Conservation (phyloP, 1,140 invertebrate genomes). For the Ylistrum balloti region DNA sequence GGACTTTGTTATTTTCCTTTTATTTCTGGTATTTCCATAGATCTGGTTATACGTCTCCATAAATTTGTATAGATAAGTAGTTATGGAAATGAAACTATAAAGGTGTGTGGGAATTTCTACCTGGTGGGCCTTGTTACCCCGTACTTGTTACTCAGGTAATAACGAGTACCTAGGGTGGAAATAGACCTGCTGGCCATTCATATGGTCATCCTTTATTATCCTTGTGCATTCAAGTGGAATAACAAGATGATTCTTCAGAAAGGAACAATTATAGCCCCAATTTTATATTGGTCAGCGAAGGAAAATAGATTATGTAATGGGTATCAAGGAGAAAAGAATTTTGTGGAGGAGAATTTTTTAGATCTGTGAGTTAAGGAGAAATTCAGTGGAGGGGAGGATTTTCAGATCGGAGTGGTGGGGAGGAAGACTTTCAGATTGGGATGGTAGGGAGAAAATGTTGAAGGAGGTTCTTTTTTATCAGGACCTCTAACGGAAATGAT, state of each 20-base stretch:
- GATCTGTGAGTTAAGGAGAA: no score
- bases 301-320: neutral
- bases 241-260: neutral
- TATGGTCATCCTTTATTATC: neutral
- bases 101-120: slow-evolving; percentile 22
- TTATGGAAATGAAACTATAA: neutral
- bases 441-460: no score
- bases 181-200: slow-evolving; percentile 33
- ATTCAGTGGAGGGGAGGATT: no score
- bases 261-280: neutral
- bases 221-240: slow-evolving; percentile 11
- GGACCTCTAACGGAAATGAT: no score
- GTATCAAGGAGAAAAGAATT: no score
- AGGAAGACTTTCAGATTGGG: no score
- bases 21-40: slow-evolving; percentile 16
- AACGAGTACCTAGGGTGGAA: neutral
- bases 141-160: neutral
- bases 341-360: no score
- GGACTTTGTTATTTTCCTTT: neutral
- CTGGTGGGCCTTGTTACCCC: neutral
- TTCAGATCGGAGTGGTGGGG: no score
- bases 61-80: slow-evolving; percentile 9
- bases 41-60: slow-evolving; percentile 16
- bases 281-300: neutral
- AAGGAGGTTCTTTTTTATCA: no score